Base-by-base conservation (phyloP, 1,140 invertebrate genomes). In the Cephus cinctus region DNA sequence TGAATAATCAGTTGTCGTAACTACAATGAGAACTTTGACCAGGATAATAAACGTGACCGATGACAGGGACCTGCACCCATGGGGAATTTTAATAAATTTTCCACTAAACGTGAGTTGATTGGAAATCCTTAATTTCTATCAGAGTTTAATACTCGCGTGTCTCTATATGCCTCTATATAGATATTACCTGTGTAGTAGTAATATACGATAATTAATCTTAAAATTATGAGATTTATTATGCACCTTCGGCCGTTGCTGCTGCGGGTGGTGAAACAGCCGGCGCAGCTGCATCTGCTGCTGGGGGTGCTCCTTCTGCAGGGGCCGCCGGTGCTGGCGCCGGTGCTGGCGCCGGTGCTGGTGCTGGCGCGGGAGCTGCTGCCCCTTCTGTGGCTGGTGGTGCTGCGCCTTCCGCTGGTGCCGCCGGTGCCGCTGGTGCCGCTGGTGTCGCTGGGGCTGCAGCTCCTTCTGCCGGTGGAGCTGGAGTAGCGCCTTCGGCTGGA, bases 401-500 rank as follows among this genome's bases (percentile, higher is more conserved):
- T 38, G 65, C 41, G 8, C 69, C 62, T 5, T 61, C 61, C 19
- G 43, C 61, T 36, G 61, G 63, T 4, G 64, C 67, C 6, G 75
- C 65, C 19, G 41, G 52, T n/a, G 63, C 58, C 8, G 64, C 45
- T 31, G 61, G 49, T 47, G 45, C 43, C 58, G n/a, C n/a, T n/a
- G 44, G 47, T 39, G 35, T 47, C 25, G 49, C 39, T 35, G 51
- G 44, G 18, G 59, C 54, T 20, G 38, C 32, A 31, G 46, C 48
- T 5, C 22, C 58, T n/a, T 40, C 48, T 20, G 56, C 50, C 2
- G 53, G 49, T 8, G 56, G 31, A 35, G 53, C 34, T 44, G 68
- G 44, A 11, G 71, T 60, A 6, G 64, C 63, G 14, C 47, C 61
- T 43, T 67, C 70, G 1, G 62, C 69, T 14, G 78, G 70, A 6